These are phyloP conservation scores for Phenganax stokvisi DNA, from an alignment of 92 coral and sea anemone species.

Conservation along the genomic window DNA sequence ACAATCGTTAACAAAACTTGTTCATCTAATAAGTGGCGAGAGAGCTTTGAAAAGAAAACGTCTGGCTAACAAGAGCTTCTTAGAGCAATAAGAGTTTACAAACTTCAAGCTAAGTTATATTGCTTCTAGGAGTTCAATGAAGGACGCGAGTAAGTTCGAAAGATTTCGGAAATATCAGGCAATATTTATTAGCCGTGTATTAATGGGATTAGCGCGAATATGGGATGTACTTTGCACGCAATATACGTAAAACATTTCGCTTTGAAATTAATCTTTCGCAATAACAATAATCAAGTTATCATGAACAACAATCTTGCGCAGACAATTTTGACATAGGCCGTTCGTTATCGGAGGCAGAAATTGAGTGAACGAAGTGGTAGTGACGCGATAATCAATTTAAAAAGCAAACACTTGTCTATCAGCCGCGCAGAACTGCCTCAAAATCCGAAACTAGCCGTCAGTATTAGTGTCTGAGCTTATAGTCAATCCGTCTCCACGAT, in stretches of 20 bases:
- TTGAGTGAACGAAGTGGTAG: background rate
- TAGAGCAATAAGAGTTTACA: no score
- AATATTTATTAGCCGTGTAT: background rate
- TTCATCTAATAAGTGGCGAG: no score
- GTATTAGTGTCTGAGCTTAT: no score
- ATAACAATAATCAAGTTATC: constrained; percentile 18
- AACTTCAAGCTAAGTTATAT: background rate
- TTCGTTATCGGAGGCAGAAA: background rate
- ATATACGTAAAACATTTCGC: background rate
- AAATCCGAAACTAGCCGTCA: constrained; percentile 7
- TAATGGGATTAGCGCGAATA: constrained; percentile 8
- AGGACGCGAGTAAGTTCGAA: background rate
- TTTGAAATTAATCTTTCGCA: constrained; percentile 23
- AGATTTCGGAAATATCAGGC: constrained; percentile 8
- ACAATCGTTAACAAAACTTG: no score
- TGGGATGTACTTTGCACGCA: constrained; percentile 26
- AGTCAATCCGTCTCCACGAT: constrained; percentile 1
- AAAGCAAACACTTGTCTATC: background rate
- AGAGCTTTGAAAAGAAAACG: no score
- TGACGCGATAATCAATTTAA: background rate
- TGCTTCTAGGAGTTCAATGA: constrained; percentile 8
- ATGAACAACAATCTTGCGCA: background rate
- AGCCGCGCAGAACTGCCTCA: background rate
- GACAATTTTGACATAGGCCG: constrained; percentile 24
- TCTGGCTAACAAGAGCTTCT: no score